Evolutionary conservation across 2,797 vertebrate genomes (phyloP), one percentile per base, ranked within the genome.

Genomic region (Halcyon smyrnensis): DNA sequence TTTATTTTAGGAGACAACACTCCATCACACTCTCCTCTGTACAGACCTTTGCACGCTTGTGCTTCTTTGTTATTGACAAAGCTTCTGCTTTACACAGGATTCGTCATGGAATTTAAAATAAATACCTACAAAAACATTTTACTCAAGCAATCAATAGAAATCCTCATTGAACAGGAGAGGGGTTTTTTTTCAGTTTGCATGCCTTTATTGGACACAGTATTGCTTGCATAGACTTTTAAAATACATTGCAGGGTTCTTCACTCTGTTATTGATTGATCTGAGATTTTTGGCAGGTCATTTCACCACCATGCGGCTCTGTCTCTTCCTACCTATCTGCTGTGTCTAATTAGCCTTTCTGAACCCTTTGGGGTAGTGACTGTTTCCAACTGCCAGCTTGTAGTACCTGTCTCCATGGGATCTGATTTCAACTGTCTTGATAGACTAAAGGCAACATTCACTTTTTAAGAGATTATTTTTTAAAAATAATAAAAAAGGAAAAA

Each of bases 31-130:
- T 41, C 37, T 68, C 45, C 57, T 59, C 76, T 81, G 14, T 51
- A 62, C 63, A 84, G 19, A 34, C 16, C 41, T 57, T 43, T 64
- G 32, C 15, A 80, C 0, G 1, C 23, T 63, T 67, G 14, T 51
- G 24, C 50, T 56, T 71, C 37, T 81, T 91, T 50, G 54, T 75
- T 92, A 68, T 50, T 91, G 69, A 41, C 27, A 96, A 82, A 63
- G 20, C 39, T 92, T 75, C 79, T 69, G 65, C 75, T 86, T 87
- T 84, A 81, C 2, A 15, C 25, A 8, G 60, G 23, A 78, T 93
- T 95, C 91, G 65, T 75, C 67, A 94, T 2, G 37, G 43, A 94
- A 93, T 69, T 71, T 24, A 91, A 97, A 96, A 82, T 64, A 83
- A 96, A 80, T 64, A 65, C 43, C 74, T 79, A 74, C 37, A 80